A percentile compares a stretch with the other conserved stretches of the same genome.
phyloP scores from a whole-genome alignment of 2,113 vertebrate genomes.

The Hippopotamus amphibius region DNA sequence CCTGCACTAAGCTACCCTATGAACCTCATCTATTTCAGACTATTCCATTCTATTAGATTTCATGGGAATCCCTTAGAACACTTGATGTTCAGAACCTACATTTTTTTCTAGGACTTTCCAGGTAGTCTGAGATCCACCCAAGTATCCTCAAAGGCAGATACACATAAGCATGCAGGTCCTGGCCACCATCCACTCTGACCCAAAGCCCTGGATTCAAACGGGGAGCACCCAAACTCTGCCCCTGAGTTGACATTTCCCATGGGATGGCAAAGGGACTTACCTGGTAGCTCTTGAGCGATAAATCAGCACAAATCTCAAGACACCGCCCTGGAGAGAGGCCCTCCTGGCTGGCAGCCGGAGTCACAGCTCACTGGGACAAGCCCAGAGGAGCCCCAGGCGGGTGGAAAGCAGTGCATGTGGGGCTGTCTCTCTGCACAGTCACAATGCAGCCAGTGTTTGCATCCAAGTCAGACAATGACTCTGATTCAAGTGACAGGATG shows the following conservation, averaged over 20 bases:
- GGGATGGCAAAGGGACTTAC: slow-evolving; percentile 73
- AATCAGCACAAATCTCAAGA: slow-evolving; percentile 71
- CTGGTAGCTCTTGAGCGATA: slow-evolving; percentile 74
- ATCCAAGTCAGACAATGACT: slow-evolving; percentile 78
- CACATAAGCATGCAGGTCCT: background rate
- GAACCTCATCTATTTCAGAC: background rate
- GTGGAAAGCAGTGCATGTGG: slow-evolving; percentile 56
- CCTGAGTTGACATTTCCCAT: slow-evolving; percentile 78
- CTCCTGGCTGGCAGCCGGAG: slow-evolving; percentile 73
- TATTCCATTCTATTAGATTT: background rate
- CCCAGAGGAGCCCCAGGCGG: slow-evolving; percentile 69
- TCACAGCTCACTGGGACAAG: slow-evolving; percentile 74
- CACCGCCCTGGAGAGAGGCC: slow-evolving; percentile 76
- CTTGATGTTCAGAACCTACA: background rate
- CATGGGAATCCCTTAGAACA: slow-evolving; percentile 12
- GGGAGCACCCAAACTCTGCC: slow-evolving; percentile 65
- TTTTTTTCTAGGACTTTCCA: slow-evolving; percentile 63
- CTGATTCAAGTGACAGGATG: slow-evolving; percentile 75
- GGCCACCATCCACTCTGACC: background rate
- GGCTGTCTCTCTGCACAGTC: slow-evolving; percentile 61
- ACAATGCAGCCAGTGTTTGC: slow-evolving; percentile 81
- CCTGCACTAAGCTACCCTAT: background rate
- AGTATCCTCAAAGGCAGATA: background rate
- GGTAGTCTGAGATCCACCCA: slow-evolving; percentile 5
- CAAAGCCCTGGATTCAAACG: slow-evolving; percentile 51